Percentiles rank a stretch among this genome's conserved stretches.
phyloP scores from a whole-genome alignment of 2,797 vertebrate genomes.

The Falco concolor region DNA sequence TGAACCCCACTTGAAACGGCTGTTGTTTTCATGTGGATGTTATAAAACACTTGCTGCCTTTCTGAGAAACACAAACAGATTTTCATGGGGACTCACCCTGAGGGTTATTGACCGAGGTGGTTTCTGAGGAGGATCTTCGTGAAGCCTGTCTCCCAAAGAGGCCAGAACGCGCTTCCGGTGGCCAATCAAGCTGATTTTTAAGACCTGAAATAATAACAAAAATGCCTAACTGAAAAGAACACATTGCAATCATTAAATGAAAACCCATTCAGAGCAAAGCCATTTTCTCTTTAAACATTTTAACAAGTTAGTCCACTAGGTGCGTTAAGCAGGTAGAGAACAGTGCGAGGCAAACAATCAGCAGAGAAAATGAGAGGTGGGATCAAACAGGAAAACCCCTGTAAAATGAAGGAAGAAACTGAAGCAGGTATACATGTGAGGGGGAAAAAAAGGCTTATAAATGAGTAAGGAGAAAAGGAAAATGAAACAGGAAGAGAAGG shows the following conservation, averaged over 20 bases:
- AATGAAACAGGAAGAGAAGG: not conserved
- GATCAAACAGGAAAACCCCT: not conserved
- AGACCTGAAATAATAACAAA: constrained; percentile 78
- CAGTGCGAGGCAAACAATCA: not conserved
- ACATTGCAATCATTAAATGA: not conserved
- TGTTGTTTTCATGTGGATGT: not conserved
- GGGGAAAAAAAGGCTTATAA: not conserved
- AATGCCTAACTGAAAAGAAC: not conserved
- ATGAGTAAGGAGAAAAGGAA: not conserved
- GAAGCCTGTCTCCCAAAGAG: constrained; percentile 92
- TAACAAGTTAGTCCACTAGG: not conserved
- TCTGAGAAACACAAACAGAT: not conserved
- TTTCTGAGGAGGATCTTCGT: constrained; percentile 96
- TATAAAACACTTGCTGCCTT: not conserved
- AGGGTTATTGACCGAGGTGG: constrained; percentile 96
- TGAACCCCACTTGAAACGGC: not conserved
- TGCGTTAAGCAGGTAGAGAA: not conserved
- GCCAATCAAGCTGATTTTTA: constrained; percentile 94
- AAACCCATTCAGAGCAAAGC: not conserved
- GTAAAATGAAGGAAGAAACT: not conserved
- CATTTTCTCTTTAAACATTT: not conserved
- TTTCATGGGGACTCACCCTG: constrained; percentile 76
- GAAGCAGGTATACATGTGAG: not conserved
- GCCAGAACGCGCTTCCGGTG: constrained; percentile 95
- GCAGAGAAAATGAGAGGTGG: not conserved